A percentile compares a stretch with the other conserved stretches of the same genome.
Evolutionary conservation across 2,113 vertebrate genomes (phyloP).

Genomic region (Dascyllus trimaculatus): DNA sequence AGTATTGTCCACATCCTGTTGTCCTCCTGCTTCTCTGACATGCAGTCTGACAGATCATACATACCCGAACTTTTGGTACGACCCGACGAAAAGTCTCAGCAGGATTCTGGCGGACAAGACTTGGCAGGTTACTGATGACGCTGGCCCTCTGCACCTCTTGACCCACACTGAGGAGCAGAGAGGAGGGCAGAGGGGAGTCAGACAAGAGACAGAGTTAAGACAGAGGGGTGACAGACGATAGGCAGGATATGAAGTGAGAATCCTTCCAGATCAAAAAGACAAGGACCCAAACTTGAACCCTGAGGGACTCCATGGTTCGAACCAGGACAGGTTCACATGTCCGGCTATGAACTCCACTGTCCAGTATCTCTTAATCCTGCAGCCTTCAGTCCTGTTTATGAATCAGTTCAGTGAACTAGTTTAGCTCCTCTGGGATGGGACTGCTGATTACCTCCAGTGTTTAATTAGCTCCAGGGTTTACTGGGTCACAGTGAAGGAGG

Average conservation of each 20-base stretch:
- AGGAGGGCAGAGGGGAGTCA: background rate
- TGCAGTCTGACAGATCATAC: conserved; percentile 52
- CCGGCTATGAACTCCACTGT: background rate
- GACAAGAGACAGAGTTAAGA: background rate
- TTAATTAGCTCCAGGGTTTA: conserved; percentile 40
- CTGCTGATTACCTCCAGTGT: conserved; percentile 3
- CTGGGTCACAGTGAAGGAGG: conserved; percentile 10
- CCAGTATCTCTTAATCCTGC: background rate
- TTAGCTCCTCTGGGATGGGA: conserved; percentile 40
- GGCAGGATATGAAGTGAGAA: background rate
- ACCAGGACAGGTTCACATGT: no score
- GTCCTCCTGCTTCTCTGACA: background rate
- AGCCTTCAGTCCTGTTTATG: conserved; percentile 1
- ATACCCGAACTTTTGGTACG: conserved; percentile 95
- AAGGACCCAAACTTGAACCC: background rate
- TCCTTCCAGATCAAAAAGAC: background rate
- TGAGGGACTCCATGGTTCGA: background rate
- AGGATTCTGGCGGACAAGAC: conserved; percentile 93
- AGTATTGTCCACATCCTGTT: background rate
- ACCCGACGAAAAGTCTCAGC: conserved; percentile 94
- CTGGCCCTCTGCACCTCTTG: conserved; percentile 94
- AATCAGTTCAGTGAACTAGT: conserved; percentile 49
- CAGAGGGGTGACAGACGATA: background rate
- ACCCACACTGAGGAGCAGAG: conserved; percentile 85
- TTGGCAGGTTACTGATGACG: conserved; percentile 93